Conservation (phyloP, 2,113 vertebrate genomes). For the Eublepharis macularius region DNA sequence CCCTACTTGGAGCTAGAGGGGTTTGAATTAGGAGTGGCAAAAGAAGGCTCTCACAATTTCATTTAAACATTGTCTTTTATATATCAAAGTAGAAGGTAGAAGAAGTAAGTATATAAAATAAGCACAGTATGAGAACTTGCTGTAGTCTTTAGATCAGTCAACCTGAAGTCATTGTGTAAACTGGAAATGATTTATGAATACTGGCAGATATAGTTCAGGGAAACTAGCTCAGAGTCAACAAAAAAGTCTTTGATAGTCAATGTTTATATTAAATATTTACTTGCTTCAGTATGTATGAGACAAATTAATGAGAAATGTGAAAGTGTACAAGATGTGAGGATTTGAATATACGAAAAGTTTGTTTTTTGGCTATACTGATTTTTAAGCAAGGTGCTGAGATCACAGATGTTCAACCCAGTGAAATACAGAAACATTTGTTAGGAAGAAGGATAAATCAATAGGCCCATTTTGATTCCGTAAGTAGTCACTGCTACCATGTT, state of each 20-base stretch:
- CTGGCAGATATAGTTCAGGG: not conserved
- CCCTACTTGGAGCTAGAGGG: not conserved
- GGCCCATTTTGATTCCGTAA: no score
- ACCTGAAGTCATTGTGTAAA: not conserved
- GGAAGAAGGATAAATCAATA: not conserved
- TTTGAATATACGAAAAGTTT: not conserved
- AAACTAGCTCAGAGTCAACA: not conserved
- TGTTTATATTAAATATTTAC: conserved; percentile 22
- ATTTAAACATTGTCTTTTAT: conserved; percentile 8
- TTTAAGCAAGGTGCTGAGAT: not conserved
- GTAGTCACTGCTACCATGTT: no score
- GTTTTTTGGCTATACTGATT: not conserved
- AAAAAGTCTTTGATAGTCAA: not conserved
- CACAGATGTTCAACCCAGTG: not conserved
- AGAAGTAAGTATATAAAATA: not conserved
- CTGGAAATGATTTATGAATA: conserved; percentile 3
- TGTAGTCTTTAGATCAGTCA: not conserved
- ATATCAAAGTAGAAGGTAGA: not conserved
- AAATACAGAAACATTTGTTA: not conserved
- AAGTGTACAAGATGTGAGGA: not conserved
- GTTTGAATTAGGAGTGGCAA: no score
- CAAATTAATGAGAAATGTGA: conserved; percentile 18
- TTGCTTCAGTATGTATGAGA: not conserved
- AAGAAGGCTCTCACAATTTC: not conserved
- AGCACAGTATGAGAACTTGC: not conserved